Percentiles rank a stretch among this genome's conserved stretches.
These are phyloP conservation scores for Acleris literana DNA, from an alignment of 2,888 invertebrate species.

Conservation along the genomic window DNA sequence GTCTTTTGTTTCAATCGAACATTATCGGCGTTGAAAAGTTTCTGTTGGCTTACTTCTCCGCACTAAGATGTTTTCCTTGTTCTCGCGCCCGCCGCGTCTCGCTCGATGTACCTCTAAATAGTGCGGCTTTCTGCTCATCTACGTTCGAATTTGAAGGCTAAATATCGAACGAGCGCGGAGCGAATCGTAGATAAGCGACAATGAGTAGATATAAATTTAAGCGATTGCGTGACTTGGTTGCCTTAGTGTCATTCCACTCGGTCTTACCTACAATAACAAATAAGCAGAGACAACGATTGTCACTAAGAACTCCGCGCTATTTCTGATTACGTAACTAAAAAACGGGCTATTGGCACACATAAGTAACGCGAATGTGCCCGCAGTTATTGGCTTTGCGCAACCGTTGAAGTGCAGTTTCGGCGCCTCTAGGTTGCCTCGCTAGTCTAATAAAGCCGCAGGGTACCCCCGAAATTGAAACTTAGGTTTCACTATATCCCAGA, in stretches of 20 bases:
- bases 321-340: conserved; percentile 13
- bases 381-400: conserved; percentile 28
- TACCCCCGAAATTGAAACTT: conserved; percentile 30
- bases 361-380: conserved; percentile 15
- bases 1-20: conserved; percentile 28
- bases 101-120: conserved; percentile 35
- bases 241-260: conserved; percentile 35
- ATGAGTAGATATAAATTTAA: conserved; percentile 47
- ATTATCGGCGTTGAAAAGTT: conserved; percentile 44
- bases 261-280: conserved; percentile 35
- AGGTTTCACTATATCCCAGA: conserved; percentile 24
- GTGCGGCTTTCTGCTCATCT: conserved; percentile 43
- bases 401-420: conserved; percentile 18
- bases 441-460: conserved; percentile 27
- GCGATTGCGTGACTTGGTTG: conserved; percentile 53
- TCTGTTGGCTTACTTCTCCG: conserved; percentile 42
- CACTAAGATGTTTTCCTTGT: conserved; percentile 61
- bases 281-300: conserved; percentile 34
- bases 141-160: conserved; percentile 50
- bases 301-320: conserved; percentile 10
- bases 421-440: conserved; percentile 29
- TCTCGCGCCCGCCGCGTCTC: conserved; percentile 44
- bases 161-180: conserved; percentile 47
- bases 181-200: conserved; percentile 51
- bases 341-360: conserved; percentile 5